A percentile compares a stretch with the other conserved stretches of the same genome.
phyloP scores from a whole-genome alignment of 2,888 invertebrate genomes.

The Aspidapion aeneum region DNA sequence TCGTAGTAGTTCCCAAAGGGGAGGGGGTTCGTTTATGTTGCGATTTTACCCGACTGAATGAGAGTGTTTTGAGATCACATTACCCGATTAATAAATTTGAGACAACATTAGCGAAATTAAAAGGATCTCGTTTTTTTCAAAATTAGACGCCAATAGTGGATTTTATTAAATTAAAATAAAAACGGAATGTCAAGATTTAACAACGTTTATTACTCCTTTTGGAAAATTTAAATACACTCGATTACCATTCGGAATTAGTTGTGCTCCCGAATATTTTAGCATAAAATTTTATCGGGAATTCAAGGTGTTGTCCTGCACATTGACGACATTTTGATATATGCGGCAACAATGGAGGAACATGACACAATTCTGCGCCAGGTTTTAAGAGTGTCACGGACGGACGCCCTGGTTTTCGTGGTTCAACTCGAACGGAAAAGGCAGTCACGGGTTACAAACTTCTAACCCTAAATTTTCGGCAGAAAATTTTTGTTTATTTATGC shows the following conservation, averaged over 20 bases:
- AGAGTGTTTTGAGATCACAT: slow-evolving; percentile 23
- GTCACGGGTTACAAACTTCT: too few species aligned
- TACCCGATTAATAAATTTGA: slow-evolving; percentile 33
- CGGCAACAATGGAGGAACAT: slow-evolving; percentile 14
- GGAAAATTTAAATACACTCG: slow-evolving; percentile 13
- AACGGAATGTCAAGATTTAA: slow-evolving; percentile 8
- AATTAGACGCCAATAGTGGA: slow-evolving; percentile 25
- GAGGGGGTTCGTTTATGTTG: slow-evolving; percentile 11
- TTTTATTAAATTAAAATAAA: slow-evolving; percentile 15
- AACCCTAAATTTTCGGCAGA: too few species aligned
- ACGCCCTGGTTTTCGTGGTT: too few species aligned
- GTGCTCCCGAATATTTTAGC: slow-evolving; percentile 14
- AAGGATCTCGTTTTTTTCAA: slow-evolving; percentile 29
- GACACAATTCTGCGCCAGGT: slow-evolving; percentile 12
- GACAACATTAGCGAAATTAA: slow-evolving; percentile 25
- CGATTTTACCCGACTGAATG: slow-evolving; percentile 24
- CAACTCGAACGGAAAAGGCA: too few species aligned
- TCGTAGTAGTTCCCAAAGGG: slow-evolving; percentile 19
- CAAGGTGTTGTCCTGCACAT: slow-evolving; percentile 17
- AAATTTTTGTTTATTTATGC: too few species aligned
- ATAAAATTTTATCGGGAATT: slow-evolving; percentile 14
- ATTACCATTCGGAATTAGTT: slow-evolving; percentile 15
- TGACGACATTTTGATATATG: slow-evolving; percentile 15
- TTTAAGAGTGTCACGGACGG: too few species aligned
- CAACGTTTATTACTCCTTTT: too few species aligned